These are phyloP conservation scores for Uria aalge DNA, from an alignment of 2,113 vertebrate species.

Conservation along the genomic window DNA sequence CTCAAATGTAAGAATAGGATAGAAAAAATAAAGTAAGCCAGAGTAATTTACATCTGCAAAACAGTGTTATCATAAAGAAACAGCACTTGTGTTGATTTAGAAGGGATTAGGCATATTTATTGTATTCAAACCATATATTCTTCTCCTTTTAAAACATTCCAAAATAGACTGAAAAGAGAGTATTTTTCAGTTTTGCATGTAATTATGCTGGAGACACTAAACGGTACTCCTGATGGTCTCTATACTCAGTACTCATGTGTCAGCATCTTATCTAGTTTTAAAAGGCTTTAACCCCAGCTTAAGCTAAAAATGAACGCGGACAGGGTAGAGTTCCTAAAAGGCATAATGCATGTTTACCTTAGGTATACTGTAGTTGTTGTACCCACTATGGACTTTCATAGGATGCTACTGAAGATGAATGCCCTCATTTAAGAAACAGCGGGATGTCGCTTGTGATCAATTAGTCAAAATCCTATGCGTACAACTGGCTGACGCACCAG, in stretches of 20 bases:
- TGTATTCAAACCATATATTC: background rate
- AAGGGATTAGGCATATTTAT: background rate
- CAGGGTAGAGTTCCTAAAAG: background rate
- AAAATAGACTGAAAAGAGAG: background rate
- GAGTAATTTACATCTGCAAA: background rate
- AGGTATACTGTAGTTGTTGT: background rate
- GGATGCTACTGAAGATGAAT: constrained; percentile 20
- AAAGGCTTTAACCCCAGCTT: background rate
- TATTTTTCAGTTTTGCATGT: background rate
- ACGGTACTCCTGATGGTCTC: background rate
- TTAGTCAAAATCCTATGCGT: constrained; percentile 30
- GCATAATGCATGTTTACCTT: background rate
- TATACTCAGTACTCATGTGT: background rate
- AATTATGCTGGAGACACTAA: background rate
- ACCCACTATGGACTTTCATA: background rate
- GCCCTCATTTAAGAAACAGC: constrained; percentile 26
- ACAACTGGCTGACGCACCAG: constrained; percentile 25
- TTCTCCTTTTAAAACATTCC: background rate
- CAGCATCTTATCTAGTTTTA: background rate
- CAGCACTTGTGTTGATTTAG: background rate
- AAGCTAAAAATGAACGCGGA: background rate
- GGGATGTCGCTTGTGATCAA: constrained; percentile 35
- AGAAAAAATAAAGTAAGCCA: constrained; percentile 1
- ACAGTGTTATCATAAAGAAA: background rate
- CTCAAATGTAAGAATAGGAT: background rate